A percentile compares a stretch with the other conserved stretches of the same genome.
Evolutionary conservation across 2,113 vertebrate genomes (phyloP).

Genomic region (Rhea americana): DNA sequence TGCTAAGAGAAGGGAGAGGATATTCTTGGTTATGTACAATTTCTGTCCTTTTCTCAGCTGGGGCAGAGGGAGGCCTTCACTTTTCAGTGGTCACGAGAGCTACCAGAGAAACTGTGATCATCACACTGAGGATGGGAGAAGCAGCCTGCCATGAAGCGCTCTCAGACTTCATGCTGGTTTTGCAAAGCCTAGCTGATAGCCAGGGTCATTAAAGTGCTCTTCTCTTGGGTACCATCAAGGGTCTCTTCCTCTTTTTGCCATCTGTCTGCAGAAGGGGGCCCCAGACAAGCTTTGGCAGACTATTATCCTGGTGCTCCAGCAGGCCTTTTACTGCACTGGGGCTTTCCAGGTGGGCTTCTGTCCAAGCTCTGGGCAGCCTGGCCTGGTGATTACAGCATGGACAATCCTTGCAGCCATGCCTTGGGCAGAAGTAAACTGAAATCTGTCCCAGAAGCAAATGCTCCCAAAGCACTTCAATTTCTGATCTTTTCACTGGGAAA

Average conservation of each 20-base stretch:
- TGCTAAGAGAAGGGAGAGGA: too few species aligned
- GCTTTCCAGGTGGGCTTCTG: background rate
- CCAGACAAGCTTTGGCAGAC: background rate
- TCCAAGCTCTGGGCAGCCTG: background rate
- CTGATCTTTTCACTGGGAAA: background rate
- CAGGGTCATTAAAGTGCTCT: background rate
- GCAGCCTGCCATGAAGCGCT: background rate
- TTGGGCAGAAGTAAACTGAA: background rate
- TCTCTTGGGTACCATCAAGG: background rate
- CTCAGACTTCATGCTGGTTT: background rate
- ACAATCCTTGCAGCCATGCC: background rate
- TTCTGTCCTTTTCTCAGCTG: background rate
- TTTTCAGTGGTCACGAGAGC: background rate
- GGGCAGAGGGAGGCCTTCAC: background rate
- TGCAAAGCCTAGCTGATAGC: background rate
- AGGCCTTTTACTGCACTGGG: background rate
- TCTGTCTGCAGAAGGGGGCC: background rate
- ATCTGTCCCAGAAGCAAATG: background rate
- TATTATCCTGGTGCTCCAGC: background rate
- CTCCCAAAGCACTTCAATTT: background rate
- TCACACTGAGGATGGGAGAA: background rate
- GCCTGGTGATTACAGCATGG: too few species aligned
- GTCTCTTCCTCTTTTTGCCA: background rate
- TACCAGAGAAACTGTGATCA: background rate
- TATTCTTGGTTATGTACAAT: background rate